phyloP scores from a whole-genome alignment of 2,113 vertebrate species.

The Euleptes europaea region DNA sequence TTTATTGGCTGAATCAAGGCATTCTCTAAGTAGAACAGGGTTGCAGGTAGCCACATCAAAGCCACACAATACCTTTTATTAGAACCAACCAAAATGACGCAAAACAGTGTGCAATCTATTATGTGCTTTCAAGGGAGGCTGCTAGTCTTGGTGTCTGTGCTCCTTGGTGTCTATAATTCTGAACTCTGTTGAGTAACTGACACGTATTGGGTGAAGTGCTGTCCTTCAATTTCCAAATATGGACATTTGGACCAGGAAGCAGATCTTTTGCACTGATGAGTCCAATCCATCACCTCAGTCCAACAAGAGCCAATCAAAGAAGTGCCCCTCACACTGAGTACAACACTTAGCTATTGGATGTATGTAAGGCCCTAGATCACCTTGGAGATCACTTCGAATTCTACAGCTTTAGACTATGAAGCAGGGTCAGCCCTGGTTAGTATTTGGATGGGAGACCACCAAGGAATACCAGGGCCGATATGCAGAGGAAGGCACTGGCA shows the following conservation, averaged over 20 bases:
- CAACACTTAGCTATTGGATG: background rate
- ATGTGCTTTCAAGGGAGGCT: conserved; percentile 28
- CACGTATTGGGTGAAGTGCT: conserved; percentile 52
- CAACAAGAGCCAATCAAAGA: background rate
- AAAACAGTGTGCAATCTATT: too few relatives aligned
- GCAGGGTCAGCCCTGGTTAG: too few relatives aligned
- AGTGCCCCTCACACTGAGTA: background rate
- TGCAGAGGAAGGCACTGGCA: too few relatives aligned
- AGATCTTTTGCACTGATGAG: background rate
- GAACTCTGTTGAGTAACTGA: conserved; percentile 37
- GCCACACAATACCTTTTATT: too few relatives aligned
- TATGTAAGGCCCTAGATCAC: background rate
- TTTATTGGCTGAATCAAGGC: too few relatives aligned
- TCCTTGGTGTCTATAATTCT: conserved; percentile 57
- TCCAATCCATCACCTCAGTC: background rate
- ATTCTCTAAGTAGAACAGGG: too few relatives aligned
- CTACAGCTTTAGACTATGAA: too few relatives aligned
- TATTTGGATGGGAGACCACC: too few relatives aligned
- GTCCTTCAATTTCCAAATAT: conserved; percentile 30
- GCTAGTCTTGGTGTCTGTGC: background rate
- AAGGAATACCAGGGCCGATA: too few relatives aligned
- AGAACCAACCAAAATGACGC: too few relatives aligned
- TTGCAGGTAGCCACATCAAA: too few relatives aligned
- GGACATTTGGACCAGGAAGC: conserved; percentile 54
- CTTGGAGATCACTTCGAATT: background rate